Conservation (phyloP, 2,113 vertebrate species). For the Macroglossus sobrinus region DNA sequence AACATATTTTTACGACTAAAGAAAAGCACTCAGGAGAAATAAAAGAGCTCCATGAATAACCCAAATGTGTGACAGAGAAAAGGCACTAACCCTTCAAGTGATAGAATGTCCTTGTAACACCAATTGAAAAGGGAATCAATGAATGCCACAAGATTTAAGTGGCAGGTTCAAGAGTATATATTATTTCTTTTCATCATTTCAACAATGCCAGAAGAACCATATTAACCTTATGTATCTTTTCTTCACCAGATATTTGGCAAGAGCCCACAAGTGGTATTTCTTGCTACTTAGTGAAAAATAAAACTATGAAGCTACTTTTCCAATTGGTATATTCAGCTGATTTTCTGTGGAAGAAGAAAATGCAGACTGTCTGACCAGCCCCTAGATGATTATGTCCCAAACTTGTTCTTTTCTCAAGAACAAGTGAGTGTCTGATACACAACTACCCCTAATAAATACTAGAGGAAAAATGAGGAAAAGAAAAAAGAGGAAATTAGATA, state of each 20-base stretch:
- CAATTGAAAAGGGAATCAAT: not conserved
- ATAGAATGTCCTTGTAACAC: not conserved
- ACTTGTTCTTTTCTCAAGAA: not conserved
- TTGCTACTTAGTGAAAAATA: not conserved
- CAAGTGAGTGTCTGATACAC: not conserved
- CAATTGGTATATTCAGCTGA: not conserved
- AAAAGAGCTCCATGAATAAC: not conserved
- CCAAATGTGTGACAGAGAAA: not conserved
- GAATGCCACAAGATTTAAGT: not conserved
- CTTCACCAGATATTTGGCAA: not conserved
- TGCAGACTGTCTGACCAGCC: not conserved
- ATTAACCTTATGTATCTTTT: not conserved
- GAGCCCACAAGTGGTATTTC: not conserved
- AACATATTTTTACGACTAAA: conserved; percentile 7
- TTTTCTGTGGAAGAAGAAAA: conserved; percentile 4
- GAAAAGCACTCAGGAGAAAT: not conserved
- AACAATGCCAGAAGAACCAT: not conserved
- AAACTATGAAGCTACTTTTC: not conserved
- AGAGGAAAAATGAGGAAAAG: not conserved
- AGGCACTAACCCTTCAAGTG: not conserved
- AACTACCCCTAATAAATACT: not conserved
- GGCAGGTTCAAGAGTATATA: not conserved
- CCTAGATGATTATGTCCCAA: not conserved
- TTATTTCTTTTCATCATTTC: conserved; percentile 12
- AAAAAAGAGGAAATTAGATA: not conserved